Conservation (phyloP, 2,797 vertebrate species). For the Myiotriccus ornatus region DNA sequence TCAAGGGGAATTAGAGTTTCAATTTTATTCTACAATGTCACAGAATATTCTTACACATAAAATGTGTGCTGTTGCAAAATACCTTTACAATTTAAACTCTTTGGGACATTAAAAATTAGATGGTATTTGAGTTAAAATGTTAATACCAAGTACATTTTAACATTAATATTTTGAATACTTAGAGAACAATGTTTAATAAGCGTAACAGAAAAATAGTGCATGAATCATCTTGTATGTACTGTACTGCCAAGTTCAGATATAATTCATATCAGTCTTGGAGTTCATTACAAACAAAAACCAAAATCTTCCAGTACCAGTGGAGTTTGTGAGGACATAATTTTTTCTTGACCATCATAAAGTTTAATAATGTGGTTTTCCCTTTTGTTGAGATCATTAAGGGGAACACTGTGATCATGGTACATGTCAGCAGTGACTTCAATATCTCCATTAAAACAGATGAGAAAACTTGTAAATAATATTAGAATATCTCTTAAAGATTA, state of each 20-base stretch:
- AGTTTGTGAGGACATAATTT: neutral
- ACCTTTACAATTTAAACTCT: neutral
- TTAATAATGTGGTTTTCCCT: neutral
- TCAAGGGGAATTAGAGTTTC: neutral
- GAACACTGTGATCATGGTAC: neutral
- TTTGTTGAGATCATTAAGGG: neutral
- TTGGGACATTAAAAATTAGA: neutral
- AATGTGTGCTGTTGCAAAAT: neutral
- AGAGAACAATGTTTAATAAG: neutral
- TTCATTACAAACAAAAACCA: neutral
- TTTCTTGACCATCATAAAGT: neutral
- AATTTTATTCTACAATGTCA: neutral
- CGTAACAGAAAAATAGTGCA: neutral
- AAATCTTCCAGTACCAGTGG: neutral
- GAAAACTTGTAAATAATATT: neutral
- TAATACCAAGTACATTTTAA: neutral
- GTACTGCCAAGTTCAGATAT: neutral
- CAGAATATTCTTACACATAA: neutral
- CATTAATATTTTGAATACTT: neutral
- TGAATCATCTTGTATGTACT: neutral
- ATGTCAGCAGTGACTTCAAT: neutral
- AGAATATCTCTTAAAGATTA: neutral
- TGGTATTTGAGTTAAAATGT: neutral
- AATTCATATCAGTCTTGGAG: neutral
- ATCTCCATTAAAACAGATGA: neutral